phyloP scores from a whole-genome alignment of 64 coral and sea anemone species.

The Cladopsammia gracilis region DNA sequence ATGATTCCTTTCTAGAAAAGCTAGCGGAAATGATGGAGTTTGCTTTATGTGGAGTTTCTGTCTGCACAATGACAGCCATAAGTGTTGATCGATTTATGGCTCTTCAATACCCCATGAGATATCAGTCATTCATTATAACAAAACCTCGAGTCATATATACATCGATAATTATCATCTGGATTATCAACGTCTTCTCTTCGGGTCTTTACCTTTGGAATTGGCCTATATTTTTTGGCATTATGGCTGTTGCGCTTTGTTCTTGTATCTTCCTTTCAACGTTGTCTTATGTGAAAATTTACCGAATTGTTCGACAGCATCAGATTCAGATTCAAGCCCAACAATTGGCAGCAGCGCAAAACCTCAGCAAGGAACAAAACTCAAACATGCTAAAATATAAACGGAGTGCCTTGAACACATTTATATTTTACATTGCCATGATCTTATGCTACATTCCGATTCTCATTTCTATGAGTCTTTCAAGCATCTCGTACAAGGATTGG shows the following conservation, averaged over 20 bases:
- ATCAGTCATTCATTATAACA: background rate
- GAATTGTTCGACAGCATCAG: background rate
- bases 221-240: background rate
- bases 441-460: constrained; percentile 30
- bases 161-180: background rate
- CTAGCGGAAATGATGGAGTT: background rate
- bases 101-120: constrained; percentile 18
- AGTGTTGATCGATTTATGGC: constrained; percentile 50
- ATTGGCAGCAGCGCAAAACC: background rate
- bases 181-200: background rate
- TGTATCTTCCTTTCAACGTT: background rate
- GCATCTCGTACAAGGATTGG: background rate
- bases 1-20: background rate
- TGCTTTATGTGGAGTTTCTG: constrained; percentile 10
- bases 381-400: background rate
- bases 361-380: background rate
- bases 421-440: constrained; percentile 32
- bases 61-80: constrained; percentile 22
- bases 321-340: constrained; percentile 23
- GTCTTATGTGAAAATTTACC: constrained; percentile 11
- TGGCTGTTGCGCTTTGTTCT: background rate
- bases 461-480: background rate
- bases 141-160: background rate
- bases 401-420: constrained; percentile 5
- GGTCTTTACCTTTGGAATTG: constrained; percentile 4